Evolutionary conservation across 1,140 invertebrate species (phyloP).

Genomic region (Heliconius melpomene): DNA sequence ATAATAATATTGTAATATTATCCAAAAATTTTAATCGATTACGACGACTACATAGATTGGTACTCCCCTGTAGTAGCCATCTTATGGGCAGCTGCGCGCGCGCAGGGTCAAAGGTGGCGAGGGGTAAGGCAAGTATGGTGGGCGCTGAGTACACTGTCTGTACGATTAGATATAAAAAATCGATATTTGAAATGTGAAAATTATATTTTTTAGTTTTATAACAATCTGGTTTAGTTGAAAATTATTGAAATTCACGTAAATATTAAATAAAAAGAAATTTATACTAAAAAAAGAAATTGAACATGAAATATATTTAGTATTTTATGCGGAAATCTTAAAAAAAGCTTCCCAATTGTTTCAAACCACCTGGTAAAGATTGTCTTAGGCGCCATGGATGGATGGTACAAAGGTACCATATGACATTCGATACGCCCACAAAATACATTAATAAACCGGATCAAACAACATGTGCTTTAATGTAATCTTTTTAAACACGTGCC

Average conservation of each 20-base stretch:
- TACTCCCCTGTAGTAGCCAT: conserved; percentile 64
- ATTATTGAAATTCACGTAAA: no score
- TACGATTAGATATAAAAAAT: conserved; percentile 51
- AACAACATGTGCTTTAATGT: conserved; percentile 73
- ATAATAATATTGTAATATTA: not conserved
- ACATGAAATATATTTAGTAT: not conserved
- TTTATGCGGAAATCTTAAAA: conserved; percentile 43
- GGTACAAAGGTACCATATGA: conserved; percentile 48
- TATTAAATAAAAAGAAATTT: no score
- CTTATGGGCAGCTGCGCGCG: conserved; percentile 72
- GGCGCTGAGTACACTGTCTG: conserved; percentile 61
- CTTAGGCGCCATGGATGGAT: conserved; percentile 61
- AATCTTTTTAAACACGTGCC: conserved; percentile 66
- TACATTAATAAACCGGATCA: conserved; percentile 75
- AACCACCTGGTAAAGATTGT: conserved; percentile 64
- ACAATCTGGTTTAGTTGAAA: no score
- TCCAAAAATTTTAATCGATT: conserved; percentile 8
- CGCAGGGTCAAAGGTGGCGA: conserved; percentile 76
- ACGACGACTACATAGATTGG: conserved; percentile 50
- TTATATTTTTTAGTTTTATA: not conserved
- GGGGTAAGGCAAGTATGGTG: conserved; percentile 66
- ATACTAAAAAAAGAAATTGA: no score
- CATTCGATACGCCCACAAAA: conserved; percentile 77
- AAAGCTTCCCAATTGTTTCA: conserved; percentile 26
- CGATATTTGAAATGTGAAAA: not conserved